A percentile compares a stretch with the other conserved stretches of the same genome.
Evolutionary conservation across 2,888 invertebrate genomes (phyloP).

Genomic region (Saturnia japonica): DNA sequence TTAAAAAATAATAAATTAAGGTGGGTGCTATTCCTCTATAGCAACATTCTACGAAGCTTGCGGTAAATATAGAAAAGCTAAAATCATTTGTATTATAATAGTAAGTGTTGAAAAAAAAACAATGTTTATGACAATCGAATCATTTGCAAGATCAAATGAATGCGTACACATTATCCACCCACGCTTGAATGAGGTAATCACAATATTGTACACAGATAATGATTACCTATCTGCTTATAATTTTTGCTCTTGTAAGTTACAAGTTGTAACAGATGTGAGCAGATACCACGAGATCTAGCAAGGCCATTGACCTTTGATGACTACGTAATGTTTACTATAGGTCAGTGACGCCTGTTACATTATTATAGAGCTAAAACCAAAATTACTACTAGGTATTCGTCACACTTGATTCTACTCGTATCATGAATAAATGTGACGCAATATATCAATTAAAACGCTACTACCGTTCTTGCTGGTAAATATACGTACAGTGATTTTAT

Average conservation of each 20-base stretch:
- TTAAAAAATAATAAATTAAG: no score
- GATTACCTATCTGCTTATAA: constrained; percentile 35
- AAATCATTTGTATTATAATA: no score
- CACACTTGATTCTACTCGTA: not conserved
- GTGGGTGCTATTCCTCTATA: not conserved
- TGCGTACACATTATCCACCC: constrained; percentile 2
- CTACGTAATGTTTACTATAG: constrained; percentile 44
- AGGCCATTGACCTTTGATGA: constrained; percentile 43
- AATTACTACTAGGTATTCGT: not conserved
- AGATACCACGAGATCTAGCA: constrained; percentile 26
- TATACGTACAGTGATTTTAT: not conserved
- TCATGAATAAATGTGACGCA: not conserved
- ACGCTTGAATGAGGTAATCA: not conserved
- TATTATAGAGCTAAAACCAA: not conserved
- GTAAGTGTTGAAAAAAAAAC: not conserved
- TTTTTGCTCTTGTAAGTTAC: constrained; percentile 32
- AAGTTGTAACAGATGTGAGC: constrained; percentile 37
- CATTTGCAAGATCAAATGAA: not conserved
- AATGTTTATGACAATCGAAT: not conserved
- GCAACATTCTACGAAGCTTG: not conserved
- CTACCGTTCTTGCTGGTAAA: not conserved
- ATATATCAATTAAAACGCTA: not conserved
- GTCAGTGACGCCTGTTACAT: constrained; percentile 45
- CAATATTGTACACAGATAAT: constrained; percentile 24
- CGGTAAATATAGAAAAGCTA: not conserved